Conservation (phyloP, 2,113 vertebrate genomes). For the Eulacestoma nigropectus region DNA sequence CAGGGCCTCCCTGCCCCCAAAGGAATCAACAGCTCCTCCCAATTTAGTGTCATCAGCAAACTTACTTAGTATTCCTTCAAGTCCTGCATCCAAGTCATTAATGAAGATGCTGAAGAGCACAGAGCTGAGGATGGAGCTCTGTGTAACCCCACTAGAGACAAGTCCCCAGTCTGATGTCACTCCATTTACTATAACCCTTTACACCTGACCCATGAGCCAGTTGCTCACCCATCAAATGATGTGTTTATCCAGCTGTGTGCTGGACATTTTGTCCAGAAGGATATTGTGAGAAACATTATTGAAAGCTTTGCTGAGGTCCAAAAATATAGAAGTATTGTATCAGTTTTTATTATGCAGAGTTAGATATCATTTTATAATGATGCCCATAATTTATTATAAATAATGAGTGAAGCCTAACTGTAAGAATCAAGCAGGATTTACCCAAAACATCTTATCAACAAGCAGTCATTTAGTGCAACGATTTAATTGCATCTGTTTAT, state of each 20-base stretch:
- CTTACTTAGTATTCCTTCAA: background rate
- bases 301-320: background rate
- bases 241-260: background rate
- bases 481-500: background rate
- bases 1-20: background rate
- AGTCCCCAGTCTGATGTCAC: background rate
- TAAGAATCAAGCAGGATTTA: background rate
- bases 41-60: background rate
- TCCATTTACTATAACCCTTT: background rate
- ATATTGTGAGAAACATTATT: background rate
- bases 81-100: background rate
- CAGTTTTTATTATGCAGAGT: background rate
- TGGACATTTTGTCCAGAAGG: background rate
- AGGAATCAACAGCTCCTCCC: background rate
- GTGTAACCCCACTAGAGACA: background rate
- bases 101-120: background rate
- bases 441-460: background rate
- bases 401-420: background rate
- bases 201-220: fast-evolving
- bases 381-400: background rate
- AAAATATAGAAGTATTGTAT: background rate
- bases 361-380: background rate
- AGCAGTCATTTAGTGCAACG: background rate
- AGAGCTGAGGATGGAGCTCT: fast-evolving
- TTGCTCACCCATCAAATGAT: background rate